Evolutionary conservation across 1,140 invertebrate genomes (phyloP).

Genomic region (Sinella curviseta): DNA sequence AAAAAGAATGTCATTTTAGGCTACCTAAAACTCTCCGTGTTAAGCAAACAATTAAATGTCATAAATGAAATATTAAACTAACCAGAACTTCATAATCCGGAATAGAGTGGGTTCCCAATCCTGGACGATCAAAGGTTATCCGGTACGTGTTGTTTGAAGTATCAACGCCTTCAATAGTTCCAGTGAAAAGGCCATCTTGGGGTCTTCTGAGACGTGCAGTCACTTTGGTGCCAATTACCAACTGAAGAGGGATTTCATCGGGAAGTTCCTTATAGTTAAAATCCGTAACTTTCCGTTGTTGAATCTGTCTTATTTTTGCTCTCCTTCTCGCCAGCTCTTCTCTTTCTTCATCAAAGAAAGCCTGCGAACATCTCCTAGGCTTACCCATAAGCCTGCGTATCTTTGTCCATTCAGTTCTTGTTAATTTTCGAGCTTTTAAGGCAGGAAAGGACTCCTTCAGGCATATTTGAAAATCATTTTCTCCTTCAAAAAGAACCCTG

Average conservation of each 20-base stretch:
- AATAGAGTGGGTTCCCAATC: slow-evolving; percentile 92
- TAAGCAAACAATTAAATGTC: slow-evolving; percentile 8
- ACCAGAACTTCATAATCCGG: slow-evolving; percentile 93
- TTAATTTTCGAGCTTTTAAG: slow-evolving; percentile 79
- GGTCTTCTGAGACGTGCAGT: slow-evolving; percentile 83
- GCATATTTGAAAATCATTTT: slow-evolving; percentile 96
- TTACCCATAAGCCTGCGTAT: slow-evolving; percentile 96
- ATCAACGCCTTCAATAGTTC: slow-evolving; percentile 95
- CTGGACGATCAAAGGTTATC: slow-evolving; percentile 91
- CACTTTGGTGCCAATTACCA: slow-evolving; percentile 96
- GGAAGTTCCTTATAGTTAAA: slow-evolving; percentile 85
- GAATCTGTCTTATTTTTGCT: slow-evolving; percentile 87
- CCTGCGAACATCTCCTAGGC: slow-evolving; percentile 84
- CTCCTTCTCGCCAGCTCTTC: slow-evolving; percentile 84
- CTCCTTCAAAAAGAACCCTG: slow-evolving; percentile 87
- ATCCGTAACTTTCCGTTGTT: slow-evolving; percentile 89
- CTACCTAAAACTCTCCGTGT: neutral
- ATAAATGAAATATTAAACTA: slow-evolving; percentile 5
- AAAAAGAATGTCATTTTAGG: neutral
- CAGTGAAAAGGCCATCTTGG: slow-evolving; percentile 95
- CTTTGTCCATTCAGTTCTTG: slow-evolving; percentile 92
- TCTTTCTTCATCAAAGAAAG: slow-evolving; percentile 95
- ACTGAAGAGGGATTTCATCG: slow-evolving; percentile 89
- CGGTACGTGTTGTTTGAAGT: slow-evolving; percentile 96
- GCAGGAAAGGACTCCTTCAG: slow-evolving; percentile 92